phyloP scores from a whole-genome alignment of 64 coral and sea anemone genomes.

The Montipora cactus region DNA sequence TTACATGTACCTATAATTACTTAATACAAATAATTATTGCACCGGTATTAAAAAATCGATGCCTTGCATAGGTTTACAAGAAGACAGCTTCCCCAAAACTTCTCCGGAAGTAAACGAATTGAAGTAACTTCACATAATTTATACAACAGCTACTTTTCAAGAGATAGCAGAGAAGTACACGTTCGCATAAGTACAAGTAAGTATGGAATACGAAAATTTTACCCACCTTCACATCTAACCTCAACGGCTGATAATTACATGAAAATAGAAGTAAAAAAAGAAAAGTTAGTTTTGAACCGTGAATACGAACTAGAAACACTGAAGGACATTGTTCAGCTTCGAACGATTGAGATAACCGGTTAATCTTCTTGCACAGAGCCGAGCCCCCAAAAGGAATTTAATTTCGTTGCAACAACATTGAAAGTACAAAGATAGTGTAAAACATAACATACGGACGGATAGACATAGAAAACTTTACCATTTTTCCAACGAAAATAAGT shows the following conservation, averaged over 20 bases:
- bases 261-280: not conserved
- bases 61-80: no score
- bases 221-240: slow-evolving; percentile 43
- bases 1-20: no score
- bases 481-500: not conserved
- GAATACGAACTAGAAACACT: not conserved
- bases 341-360: not conserved
- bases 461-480: not conserved
- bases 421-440: not conserved
- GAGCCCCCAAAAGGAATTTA: not conserved
- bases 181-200: no score
- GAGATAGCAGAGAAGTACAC: no score
- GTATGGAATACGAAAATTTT: no score
- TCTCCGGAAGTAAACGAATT: no score
- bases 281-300: not conserved
- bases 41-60: no score
- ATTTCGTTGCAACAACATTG: no score
- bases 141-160: no score
- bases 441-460: not conserved
- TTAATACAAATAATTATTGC: no score
- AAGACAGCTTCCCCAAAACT: no score
- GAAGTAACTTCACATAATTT: no score
- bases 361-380: not conserved
- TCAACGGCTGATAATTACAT: slow-evolving; percentile 27
- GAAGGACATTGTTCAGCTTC: not conserved